Conservation (phyloP, 37 sponge, comb jelly and placozoan genomes). For the Tethya wilhelma region DNA sequence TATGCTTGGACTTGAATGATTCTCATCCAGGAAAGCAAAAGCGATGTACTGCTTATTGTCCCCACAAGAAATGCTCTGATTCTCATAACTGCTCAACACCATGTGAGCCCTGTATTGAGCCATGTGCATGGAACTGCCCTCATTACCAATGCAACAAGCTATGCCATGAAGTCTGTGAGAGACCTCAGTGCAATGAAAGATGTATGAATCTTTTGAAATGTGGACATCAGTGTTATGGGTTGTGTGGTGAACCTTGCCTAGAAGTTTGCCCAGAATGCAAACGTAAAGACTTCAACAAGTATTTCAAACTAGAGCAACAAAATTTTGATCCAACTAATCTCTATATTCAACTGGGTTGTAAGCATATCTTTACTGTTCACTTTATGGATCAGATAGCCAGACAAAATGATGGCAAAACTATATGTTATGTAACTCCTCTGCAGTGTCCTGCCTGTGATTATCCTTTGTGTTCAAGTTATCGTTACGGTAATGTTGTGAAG, state of each 20-base stretch:
- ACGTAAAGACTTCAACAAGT: constrained; percentile 18
- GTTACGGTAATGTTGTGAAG: constrained; percentile 49
- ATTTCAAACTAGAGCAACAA: neutral
- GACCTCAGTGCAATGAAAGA: constrained; percentile 55
- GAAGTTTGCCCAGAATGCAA: constrained; percentile 58
- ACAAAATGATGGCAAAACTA: neutral
- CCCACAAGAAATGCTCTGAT: too few relatives aligned
- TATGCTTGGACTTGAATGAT: too few relatives aligned
- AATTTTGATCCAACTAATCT: neutral
- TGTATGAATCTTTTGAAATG: constrained; percentile 57
- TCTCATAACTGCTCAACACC: too few relatives aligned
- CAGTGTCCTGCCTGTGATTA: constrained; percentile 40
- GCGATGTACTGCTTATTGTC: too few relatives aligned
- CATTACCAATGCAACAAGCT: constrained; percentile 44
- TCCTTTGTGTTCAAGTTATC: constrained; percentile 2
- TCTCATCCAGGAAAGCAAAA: too few relatives aligned
- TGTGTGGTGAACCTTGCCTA: constrained; percentile 82
- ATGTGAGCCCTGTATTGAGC: constrained; percentile 29
- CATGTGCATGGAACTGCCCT: constrained; percentile 46
- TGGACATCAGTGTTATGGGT: constrained; percentile 71
- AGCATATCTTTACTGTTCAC: constrained; percentile 52
- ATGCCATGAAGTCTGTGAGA: constrained; percentile 66
- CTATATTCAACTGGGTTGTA: constrained; percentile 44
- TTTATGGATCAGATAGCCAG: constrained; percentile 26
- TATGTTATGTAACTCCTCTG: constrained; percentile 14